Conservation (phyloP, 1,140 invertebrate genomes). For the Heliconius nattereri region DNA sequence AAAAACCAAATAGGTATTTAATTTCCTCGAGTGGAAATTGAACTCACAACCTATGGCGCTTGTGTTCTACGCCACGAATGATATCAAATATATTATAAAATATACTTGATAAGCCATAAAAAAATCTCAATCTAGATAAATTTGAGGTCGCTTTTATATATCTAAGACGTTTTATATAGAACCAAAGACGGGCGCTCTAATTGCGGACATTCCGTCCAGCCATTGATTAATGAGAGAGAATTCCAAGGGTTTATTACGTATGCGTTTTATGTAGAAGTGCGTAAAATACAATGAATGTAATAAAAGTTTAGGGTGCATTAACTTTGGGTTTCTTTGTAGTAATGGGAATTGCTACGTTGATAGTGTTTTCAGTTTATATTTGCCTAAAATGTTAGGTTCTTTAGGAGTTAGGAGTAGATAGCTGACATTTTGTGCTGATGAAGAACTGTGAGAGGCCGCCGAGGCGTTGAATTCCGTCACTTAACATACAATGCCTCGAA, state of each 20-base stretch:
- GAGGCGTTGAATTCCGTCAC: too few relatives aligned
- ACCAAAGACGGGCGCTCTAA: conserved; percentile 24
- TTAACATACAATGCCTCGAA: too few relatives aligned
- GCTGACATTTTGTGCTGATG: too few relatives aligned
- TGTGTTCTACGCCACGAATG: too few relatives aligned
- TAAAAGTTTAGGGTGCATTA: conserved; percentile 11
- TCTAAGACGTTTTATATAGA: conserved; percentile 15
- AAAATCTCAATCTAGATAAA: conserved; percentile 15
- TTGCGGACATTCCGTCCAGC: conserved; percentile 35
- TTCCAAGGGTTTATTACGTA: conserved; percentile 24
- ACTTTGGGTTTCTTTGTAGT: neutral
- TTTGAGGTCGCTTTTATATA: conserved; percentile 10
- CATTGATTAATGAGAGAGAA: conserved; percentile 35
- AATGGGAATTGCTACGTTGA: conserved; percentile 4
- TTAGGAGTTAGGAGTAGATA: too few relatives aligned
- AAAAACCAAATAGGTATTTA: too few relatives aligned
- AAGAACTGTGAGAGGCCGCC: too few relatives aligned
- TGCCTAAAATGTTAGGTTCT: neutral
- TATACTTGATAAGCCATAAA: neutral
- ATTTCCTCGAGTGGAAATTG: too few relatives aligned
- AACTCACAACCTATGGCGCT: too few relatives aligned
- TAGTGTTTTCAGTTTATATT: neutral
- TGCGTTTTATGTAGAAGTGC: conserved; percentile 23
- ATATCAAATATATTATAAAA: neutral
- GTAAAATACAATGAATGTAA: conserved; percentile 15